A percentile compares a stretch with the other conserved stretches of the same genome.
These are phyloP conservation scores for Timema cristinae DNA, from an alignment of 2,888 invertebrate genomes.

Conservation along the genomic window DNA sequence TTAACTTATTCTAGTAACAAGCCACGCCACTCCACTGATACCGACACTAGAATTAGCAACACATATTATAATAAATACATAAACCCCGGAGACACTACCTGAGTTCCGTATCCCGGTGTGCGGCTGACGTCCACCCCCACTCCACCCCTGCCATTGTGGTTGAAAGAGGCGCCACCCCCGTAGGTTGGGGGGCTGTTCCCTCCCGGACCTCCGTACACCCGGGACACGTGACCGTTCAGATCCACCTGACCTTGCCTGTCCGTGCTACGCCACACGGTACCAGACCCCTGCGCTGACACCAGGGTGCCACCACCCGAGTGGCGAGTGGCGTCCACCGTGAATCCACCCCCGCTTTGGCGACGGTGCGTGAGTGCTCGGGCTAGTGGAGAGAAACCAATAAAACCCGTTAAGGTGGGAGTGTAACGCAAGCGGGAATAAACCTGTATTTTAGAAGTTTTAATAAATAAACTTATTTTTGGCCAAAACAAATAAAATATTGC, in stretches of 20 bases:
- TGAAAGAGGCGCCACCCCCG: constrained; percentile 12
- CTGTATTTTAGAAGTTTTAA: too few relatives aligned
- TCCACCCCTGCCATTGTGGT: neutral
- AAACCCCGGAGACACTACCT: neutral
- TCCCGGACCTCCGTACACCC: constrained; percentile 4
- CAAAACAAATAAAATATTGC: too few relatives aligned
- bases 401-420: too few relatives aligned
- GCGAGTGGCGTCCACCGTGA: neutral
- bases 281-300: neutral
- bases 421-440: too few relatives aligned
- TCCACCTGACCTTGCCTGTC: neutral
- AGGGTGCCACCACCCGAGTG: neutral
- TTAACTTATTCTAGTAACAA: too few relatives aligned
- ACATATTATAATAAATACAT: too few relatives aligned
- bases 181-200: neutral
- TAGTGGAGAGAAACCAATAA: too few relatives aligned
- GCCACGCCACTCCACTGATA: too few relatives aligned
- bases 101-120: constrained; percentile 15
- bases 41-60: too few relatives aligned
- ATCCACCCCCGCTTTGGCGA: neutral
- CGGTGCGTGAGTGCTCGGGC: too few relatives aligned
- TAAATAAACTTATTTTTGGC: too few relatives aligned
- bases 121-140: constrained; percentile 14
- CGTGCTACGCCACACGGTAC: constrained; percentile 1
- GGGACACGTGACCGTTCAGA: constrained; percentile 3